Conservation (phyloP, 1,140 invertebrate species). For the Apolygus lucorum region DNA sequence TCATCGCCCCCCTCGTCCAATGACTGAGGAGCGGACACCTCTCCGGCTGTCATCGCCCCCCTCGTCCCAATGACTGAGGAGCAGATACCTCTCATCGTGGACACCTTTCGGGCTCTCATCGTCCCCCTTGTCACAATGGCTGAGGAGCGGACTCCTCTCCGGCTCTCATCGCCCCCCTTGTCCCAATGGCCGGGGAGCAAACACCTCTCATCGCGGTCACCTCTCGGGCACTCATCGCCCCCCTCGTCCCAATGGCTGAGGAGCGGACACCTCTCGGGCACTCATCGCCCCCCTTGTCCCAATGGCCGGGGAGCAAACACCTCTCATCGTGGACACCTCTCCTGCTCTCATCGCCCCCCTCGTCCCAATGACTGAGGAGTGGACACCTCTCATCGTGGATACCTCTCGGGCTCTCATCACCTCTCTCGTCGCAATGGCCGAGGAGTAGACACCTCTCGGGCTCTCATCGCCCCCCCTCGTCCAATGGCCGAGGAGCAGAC, state of each 20-base stretch:
- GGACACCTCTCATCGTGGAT: conserved; percentile 11
- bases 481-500: conserved; percentile 4
- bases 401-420: no score
- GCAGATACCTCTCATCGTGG: no score
- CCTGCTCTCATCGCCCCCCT: not conserved
- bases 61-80: no score
- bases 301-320: not conserved
- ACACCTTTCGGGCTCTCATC: no score
- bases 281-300: not conserved
- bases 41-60: no score
- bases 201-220: conserved; percentile 13
- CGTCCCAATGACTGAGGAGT: not conserved
- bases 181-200: not conserved
- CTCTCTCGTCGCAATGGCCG: not conserved
- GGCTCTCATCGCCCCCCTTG: no score
- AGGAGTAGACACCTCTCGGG: not conserved
- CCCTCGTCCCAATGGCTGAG: no score
- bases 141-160: conserved; percentile 4
- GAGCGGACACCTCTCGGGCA: no score
- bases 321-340: conserved; percentile 6
- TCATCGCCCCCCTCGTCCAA: no score
- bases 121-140: no score
- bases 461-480: no score
- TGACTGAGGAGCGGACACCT: no score
- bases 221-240: not conserved